A percentile compares a stretch with the other conserved stretches of the same genome.
Evolutionary conservation across 2,113 vertebrate genomes (phyloP).

Genomic region (Ptilonorhynchus violaceus): DNA sequence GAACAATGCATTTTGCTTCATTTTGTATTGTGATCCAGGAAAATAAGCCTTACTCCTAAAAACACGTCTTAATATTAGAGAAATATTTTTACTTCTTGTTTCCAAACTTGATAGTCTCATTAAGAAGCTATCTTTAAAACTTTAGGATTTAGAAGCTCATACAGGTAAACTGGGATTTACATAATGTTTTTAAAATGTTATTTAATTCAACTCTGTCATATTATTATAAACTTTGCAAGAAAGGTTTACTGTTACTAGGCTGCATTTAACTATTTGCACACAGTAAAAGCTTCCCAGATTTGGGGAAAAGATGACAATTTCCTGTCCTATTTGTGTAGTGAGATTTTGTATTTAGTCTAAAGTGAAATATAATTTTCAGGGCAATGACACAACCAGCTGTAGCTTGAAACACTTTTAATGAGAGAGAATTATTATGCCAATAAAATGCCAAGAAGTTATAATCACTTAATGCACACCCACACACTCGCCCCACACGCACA

Average conservation of each 20-base stretch:
- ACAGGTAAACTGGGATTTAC: not conserved
- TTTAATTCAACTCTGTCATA: not conserved
- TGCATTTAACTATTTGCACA: not conserved
- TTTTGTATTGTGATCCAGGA: not conserved
- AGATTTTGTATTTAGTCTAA: not conserved
- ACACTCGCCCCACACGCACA: fast-evolving
- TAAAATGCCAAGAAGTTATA: not conserved
- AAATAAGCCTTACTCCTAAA: not conserved
- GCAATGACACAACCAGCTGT: not conserved
- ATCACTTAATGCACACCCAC: not conserved
- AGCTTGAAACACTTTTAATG: not conserved
- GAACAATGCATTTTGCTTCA: not conserved
- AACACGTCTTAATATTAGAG: not conserved
- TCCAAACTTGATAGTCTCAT: not conserved
- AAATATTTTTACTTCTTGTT: not conserved
- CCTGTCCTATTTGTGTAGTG: not conserved
- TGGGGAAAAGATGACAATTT: not conserved
- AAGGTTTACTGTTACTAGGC: not conserved
- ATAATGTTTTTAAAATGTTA: not conserved
- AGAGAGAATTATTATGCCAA: not conserved
- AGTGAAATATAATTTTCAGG: not conserved
- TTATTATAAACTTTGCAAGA: not conserved
- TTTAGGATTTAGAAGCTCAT: not conserved
- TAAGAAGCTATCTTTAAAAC: not conserved
- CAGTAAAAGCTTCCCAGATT: not conserved